A percentile compares a stretch with the other conserved stretches of the same genome.
Evolutionary conservation across 1,140 invertebrate species (phyloP).

Genomic region (Pinna nobilis): DNA sequence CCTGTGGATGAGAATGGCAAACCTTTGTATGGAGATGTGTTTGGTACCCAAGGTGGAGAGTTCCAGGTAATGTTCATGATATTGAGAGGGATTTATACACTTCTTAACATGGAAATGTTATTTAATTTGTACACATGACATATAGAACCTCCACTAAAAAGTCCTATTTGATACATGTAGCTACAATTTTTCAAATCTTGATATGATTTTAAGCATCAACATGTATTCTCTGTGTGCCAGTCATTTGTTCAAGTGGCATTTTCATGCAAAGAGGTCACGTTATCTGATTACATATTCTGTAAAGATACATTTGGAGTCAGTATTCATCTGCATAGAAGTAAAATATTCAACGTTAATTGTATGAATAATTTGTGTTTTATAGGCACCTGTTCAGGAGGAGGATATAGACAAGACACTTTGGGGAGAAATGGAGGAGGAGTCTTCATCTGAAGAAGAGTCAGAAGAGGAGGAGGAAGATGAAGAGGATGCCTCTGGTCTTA

Average conservation of each 20-base stretch:
- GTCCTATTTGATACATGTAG: background rate
- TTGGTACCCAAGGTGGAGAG: constrained; percentile 80
- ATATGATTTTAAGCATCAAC: too few relatives aligned
- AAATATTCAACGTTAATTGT: too few relatives aligned
- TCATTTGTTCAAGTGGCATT: too few relatives aligned
- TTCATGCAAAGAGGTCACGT: background rate
- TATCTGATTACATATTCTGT: background rate
- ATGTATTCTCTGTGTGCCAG: too few relatives aligned
- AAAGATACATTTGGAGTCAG: too few relatives aligned
- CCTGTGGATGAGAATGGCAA: constrained; percentile 98
- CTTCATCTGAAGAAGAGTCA: constrained; percentile 85
- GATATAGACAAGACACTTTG: constrained; percentile 93
- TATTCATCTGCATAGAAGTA: too few relatives aligned
- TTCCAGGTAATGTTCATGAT: constrained; percentile 55
- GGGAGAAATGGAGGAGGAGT: constrained; percentile 94
- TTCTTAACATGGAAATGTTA: background rate
- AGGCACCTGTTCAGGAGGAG: constrained; percentile 81
- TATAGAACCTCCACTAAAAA: too few relatives aligned
- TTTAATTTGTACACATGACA: background rate
- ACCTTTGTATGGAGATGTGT: constrained; percentile 99
- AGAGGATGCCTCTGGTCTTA: constrained; percentile 78
- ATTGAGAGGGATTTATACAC: background rate
- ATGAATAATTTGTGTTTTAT: background rate
- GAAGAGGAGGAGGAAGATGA: constrained; percentile 79
- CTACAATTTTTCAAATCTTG: background rate